Evolutionary conservation across 30 jellyfish, hydroid and myxozoan genomes (phyloP).

Genomic region (Cassiopea xamachana): DNA sequence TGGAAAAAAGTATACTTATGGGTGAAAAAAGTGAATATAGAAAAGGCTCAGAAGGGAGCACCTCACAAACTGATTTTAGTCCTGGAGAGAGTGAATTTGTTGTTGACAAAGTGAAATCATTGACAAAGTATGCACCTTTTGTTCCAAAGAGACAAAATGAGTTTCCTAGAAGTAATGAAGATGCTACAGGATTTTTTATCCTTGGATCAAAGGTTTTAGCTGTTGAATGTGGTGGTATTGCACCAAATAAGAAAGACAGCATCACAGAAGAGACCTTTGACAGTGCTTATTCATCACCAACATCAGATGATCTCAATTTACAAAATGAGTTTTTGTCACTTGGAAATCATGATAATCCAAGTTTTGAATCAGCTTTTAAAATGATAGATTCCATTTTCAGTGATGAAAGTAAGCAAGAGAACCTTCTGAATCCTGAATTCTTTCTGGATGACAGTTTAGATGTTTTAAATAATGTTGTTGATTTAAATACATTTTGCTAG

Average conservation of each 20-base stretch:
- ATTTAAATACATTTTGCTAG: constrained; percentile 21
- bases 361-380: neutral
- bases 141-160: neutral
- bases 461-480: constrained; percentile 28
- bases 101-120: neutral
- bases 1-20: neutral
- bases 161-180: neutral
- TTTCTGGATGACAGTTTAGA: neutral
- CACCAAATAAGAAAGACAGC: neutral
- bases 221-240: neutral
- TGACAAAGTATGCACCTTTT: neutral
- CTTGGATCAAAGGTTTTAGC: constrained; percentile 1
- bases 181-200: neutral
- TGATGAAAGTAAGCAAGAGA: neutral
- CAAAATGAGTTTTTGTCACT: neutral
- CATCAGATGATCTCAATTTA: constrained; percentile 8
- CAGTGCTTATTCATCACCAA: constrained; percentile 53
- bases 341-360: neutral
- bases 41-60: neutral
- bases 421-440: neutral
- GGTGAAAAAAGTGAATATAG: neutral
- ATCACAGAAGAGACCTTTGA: neutral
- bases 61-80: neutral
- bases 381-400: constrained; percentile 22
- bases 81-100: neutral